These are phyloP conservation scores for Thinocorus orbignyianus DNA, from an alignment of 2,113 vertebrate genomes.

Conservation along the genomic window DNA sequence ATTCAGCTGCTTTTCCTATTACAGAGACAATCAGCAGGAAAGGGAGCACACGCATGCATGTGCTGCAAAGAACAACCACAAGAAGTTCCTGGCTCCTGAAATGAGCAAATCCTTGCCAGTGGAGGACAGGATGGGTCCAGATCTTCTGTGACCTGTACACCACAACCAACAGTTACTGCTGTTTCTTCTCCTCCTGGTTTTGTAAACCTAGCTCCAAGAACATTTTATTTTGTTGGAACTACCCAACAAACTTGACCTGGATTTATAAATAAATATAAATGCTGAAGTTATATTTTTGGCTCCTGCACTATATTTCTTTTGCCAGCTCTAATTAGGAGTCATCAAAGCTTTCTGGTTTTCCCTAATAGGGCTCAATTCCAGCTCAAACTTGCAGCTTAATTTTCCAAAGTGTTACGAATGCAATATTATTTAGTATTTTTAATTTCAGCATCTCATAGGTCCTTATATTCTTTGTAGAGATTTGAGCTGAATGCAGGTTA, in stretches of 20 bases:
- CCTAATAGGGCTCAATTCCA: background rate
- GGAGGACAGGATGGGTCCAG: background rate
- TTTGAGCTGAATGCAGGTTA: background rate
- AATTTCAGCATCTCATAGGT: background rate
- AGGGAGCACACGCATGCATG: rapidly evolving
- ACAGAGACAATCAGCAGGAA: background rate
- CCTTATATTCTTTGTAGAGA: background rate
- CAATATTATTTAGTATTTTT: background rate
- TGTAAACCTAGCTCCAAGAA: background rate
- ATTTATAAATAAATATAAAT: background rate
- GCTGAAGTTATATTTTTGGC: background rate
- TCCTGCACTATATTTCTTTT: background rate
- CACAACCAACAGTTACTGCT: background rate
- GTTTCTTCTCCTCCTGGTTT: background rate
- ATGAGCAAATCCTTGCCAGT: background rate
- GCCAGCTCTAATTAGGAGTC: background rate
- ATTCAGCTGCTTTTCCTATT: background rate
- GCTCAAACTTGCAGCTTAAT: conserved; percentile 18
- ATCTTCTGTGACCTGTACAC: background rate
- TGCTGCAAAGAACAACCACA: background rate
- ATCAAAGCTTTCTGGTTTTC: background rate
- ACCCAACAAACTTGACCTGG: background rate
- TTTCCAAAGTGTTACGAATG: background rate
- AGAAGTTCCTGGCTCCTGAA: background rate
- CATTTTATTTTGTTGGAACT: background rate